A percentile compares a stretch with the other conserved stretches of the same genome.
Conservation (phyloP, 2,113 vertebrate genomes). For the zebrafish (Danio rerio) region GRCz12tu NC_133194.1:10229001-10229500, state of each 20-base stretch:
- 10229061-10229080: no score
- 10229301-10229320: conserved; percentile 94
- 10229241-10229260: not conserved
- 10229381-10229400: conserved; percentile 81
- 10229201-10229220: no score
- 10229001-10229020: no score
- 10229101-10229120: no score
- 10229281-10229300: conserved; percentile 94
- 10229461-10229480: conserved; percentile 39
- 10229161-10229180: no score
- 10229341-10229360: conserved; percentile 88
- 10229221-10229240: no score
- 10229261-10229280: conserved; percentile 87
- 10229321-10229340: conserved; percentile 96
- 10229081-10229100: no score
- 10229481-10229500: conserved; percentile 22
- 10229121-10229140: no score
- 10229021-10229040: no score
- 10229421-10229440: conserved; percentile 90
- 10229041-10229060: no score
- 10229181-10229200: no score
- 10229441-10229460: conserved; percentile 98
- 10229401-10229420: conserved; percentile 71
- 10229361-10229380: conserved; percentile 87
- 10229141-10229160: no score